Percentiles rank a stretch among this genome's conserved stretches.
Evolutionary conservation across 2,113 vertebrate species (phyloP).

Genomic region (Rhodinocichla rosea): DNA sequence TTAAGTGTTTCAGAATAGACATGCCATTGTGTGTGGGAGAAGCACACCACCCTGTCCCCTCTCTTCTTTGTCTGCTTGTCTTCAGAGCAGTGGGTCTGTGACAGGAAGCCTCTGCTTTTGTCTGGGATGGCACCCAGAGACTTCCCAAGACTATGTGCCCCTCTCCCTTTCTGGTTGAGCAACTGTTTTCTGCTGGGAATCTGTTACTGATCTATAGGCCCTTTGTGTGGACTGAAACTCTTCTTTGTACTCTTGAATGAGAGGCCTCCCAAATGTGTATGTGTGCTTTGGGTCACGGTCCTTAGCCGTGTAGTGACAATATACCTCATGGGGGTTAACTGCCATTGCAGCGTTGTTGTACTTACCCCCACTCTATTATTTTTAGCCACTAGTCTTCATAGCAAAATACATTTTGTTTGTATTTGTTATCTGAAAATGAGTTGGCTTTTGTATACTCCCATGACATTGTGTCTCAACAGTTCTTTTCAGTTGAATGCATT

Average conservation of each 20-base stretch:
- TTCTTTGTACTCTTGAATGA: not conserved
- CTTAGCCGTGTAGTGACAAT: not conserved
- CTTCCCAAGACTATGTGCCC: not conserved
- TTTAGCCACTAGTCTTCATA: not conserved
- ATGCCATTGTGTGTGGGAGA: not conserved
- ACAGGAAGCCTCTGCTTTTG: not conserved
- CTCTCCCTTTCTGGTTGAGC: not conserved
- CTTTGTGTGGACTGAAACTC: not conserved
- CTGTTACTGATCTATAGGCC: not conserved
- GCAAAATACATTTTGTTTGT: not conserved
- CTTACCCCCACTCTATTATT: not conserved
- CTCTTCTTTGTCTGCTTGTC: not conserved
- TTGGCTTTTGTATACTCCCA: not conserved
- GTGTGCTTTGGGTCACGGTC: not conserved
- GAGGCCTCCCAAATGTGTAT: accelerated
- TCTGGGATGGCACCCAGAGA: not conserved
- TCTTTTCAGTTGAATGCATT: not conserved
- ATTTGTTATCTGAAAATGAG: not conserved
- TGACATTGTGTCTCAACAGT: not conserved
- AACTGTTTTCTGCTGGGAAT: not conserved
- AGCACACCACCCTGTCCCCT: not conserved
- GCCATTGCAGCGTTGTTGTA: accelerated
- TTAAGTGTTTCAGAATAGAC: not conserved
- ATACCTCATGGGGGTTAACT: too few relatives aligned
- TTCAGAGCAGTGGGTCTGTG: not conserved